phyloP scores from a whole-genome alignment of 2,888 invertebrate genomes.

The Agonum fuliginosum region DNA sequence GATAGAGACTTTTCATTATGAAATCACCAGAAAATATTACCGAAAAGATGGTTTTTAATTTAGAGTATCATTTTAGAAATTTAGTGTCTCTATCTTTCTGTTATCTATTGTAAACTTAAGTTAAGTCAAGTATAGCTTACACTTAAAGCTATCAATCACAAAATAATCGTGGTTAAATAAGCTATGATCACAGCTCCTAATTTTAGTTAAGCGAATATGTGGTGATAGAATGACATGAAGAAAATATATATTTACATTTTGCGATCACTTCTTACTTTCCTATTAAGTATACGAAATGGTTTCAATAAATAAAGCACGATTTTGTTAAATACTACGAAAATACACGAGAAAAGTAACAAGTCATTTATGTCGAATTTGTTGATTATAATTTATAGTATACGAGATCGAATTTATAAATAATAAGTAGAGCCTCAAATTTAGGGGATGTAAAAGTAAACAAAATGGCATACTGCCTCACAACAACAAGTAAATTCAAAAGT shows the following conservation, averaged over 20 bases:
- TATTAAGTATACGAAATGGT: neutral
- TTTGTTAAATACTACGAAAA: no score
- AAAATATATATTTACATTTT: conserved; percentile 24
- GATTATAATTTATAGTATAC: neutral
- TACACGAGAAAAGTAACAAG: no score
- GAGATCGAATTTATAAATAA: conserved; percentile 20
- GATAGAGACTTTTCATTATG: neutral
- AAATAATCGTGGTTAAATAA: conserved; percentile 1
- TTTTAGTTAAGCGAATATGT: conserved; percentile 25
- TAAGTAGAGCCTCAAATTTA: no score
- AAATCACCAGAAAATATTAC: neutral
- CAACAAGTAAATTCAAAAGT: no score
- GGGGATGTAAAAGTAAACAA: no score
- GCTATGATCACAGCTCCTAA: conserved; percentile 34
- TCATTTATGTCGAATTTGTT: no score
- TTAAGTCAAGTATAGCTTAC: neutral
- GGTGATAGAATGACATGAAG: conserved; percentile 11
- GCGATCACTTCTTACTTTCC: neutral
- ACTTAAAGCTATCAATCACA: conserved; percentile 32
- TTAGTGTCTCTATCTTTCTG: neutral
- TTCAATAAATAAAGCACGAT: no score
- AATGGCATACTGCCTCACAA: no score
- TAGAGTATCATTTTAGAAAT: neutral
- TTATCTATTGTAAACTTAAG: conserved; percentile 13
- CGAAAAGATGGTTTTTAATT: neutral